These are phyloP conservation scores for Theocolax elegans DNA, from an alignment of 1,140 invertebrate species.

Conservation along the genomic window DNA sequence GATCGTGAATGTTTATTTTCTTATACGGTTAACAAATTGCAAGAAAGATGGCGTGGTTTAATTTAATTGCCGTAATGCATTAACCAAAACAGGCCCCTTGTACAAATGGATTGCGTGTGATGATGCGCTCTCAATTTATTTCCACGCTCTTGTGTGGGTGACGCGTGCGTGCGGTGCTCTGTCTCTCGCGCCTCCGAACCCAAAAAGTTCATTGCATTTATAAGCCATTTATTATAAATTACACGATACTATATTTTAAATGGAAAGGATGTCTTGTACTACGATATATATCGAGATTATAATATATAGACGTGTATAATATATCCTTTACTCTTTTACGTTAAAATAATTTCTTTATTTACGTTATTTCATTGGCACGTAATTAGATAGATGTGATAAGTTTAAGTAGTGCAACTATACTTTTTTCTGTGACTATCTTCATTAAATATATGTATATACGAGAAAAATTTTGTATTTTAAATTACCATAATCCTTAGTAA, in stretches of 20 bases:
- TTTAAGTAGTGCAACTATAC: too few relatives aligned
- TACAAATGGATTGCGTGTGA: background rate
- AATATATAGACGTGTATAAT: too few relatives aligned
- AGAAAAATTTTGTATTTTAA: too few relatives aligned
- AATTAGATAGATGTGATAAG: too few relatives aligned
- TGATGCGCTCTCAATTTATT: constrained; percentile 5
- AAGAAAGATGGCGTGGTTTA: background rate
- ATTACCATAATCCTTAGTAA: too few relatives aligned
- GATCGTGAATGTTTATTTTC: too few relatives aligned
- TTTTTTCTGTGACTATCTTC: too few relatives aligned
- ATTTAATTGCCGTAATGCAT: background rate
- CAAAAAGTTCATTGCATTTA: constrained; percentile 66
- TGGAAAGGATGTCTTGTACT: constrained; percentile 63
- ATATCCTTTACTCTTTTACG: too few relatives aligned
- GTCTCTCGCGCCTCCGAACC: constrained; percentile 15
- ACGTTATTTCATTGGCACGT: too few relatives aligned
- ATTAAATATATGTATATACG: too few relatives aligned
- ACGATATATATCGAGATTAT: constrained; percentile 69
- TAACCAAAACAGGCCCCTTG: background rate
- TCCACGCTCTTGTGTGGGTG: constrained; percentile 48
- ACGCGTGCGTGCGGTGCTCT: background rate
- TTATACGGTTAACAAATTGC: too few relatives aligned
- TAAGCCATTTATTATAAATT: constrained; percentile 69
- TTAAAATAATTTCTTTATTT: too few relatives aligned
- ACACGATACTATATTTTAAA: constrained; percentile 69